Conservation (phyloP, 35 echinoderm and acorn worm species). For the Heliocidaris erythrogramma region DNA sequence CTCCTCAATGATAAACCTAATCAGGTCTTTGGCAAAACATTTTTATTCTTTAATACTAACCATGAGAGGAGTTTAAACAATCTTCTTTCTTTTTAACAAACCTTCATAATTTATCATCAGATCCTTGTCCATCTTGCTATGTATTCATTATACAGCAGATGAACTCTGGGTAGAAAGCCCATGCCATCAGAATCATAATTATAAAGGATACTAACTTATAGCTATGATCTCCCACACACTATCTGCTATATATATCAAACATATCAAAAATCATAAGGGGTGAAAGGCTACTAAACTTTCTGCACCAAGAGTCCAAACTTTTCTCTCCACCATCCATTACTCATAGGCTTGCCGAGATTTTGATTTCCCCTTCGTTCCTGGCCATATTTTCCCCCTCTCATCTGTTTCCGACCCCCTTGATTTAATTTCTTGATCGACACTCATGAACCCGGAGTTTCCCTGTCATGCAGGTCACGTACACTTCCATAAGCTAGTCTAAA, state of each 20-base stretch:
- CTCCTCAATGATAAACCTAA: not conserved
- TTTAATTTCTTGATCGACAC: slow-evolving; percentile 4
- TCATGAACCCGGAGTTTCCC: not conserved
- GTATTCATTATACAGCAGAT: not conserved
- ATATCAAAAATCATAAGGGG: not conserved
- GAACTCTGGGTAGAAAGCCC: not conserved
- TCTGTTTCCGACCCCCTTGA: not conserved
- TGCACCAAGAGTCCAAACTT: not conserved
- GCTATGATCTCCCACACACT: not conserved
- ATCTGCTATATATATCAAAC: not conserved
- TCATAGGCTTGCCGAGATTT: not conserved
- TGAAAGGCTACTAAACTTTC: slow-evolving; percentile 4
- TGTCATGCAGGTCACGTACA: not conserved
- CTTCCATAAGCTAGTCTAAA: not conserved
- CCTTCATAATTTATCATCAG: not conserved
- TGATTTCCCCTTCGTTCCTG: not conserved
- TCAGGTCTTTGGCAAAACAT: not conserved
- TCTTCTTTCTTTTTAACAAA: not conserved
- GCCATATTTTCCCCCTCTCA: not conserved
- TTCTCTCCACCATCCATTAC: not conserved
- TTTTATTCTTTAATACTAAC: no score
- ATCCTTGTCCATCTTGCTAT: not conserved
- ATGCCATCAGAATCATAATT: not conserved
- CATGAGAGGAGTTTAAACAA: not conserved
- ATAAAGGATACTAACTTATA: not conserved